Evolutionary conservation across 2,888 invertebrate genomes (phyloP).

Genomic region (Clivina fossor): DNA sequence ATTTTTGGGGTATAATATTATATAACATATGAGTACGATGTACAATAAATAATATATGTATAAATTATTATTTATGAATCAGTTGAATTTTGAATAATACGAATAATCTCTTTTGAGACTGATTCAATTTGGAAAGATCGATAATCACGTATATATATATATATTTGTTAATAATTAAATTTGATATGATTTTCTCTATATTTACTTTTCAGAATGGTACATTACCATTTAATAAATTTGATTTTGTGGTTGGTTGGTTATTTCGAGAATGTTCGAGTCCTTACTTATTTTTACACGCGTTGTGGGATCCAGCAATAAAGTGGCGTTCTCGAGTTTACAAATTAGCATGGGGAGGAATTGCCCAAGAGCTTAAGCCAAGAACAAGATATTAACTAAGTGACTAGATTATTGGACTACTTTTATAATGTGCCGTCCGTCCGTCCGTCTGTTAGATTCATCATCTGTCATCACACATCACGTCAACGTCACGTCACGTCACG

Average conservation of each 20-base stretch:
- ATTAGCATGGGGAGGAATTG: constrained; percentile 93
- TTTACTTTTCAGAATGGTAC: constrained; percentile 82
- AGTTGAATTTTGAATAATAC: too few relatives aligned
- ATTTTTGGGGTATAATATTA: too few relatives aligned
- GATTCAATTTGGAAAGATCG: too few relatives aligned
- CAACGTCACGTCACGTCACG: constrained; percentile 3
- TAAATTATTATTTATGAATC: too few relatives aligned
- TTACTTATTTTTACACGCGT: constrained; percentile 82
- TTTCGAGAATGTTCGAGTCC: constrained; percentile 91
- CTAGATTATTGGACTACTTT: constrained; percentile 15
- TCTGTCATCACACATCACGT: not conserved
- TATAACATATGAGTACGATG: too few relatives aligned
- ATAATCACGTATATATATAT: constrained; percentile 7
- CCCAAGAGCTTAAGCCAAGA: constrained; percentile 82
- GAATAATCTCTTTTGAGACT: too few relatives aligned
- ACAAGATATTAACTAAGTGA: constrained; percentile 59
- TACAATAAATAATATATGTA: too few relatives aligned
- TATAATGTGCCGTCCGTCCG: constrained; percentile 32
- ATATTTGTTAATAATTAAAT: too few relatives aligned
- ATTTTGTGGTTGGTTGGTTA: constrained; percentile 93
- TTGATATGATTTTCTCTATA: constrained; percentile 36
- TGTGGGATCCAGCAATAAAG: constrained; percentile 84
- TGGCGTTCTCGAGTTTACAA: constrained; percentile 93
- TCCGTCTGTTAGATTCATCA: too few relatives aligned
- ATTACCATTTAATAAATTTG: constrained; percentile 91